Evolutionary conservation across 2,797 vertebrate species (phyloP).

Genomic region (Microctenopoma steveboyesi): DNA sequence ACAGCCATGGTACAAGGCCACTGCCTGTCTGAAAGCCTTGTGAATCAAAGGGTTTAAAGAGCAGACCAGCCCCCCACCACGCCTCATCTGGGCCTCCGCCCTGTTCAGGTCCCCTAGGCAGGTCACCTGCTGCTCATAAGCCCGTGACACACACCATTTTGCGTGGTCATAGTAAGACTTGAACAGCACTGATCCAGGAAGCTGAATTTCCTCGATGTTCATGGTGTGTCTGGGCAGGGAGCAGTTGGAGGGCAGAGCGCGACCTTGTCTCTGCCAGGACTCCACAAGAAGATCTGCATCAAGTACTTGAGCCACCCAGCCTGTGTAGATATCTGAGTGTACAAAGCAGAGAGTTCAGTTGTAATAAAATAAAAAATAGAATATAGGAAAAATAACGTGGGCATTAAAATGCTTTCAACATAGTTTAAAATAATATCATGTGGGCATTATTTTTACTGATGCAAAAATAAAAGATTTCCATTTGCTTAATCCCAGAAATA

Average conservation of each 20-base stretch:
- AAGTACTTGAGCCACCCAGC: conserved; percentile 91
- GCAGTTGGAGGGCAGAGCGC: conserved; percentile 90
- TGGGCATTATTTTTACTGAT: too few species aligned
- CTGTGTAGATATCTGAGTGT: conserved; percentile 88
- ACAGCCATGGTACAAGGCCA: conserved; percentile 83
- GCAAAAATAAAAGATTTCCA: too few species aligned
- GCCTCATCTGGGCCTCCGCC: conserved; percentile 82
- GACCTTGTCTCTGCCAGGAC: conserved; percentile 85
- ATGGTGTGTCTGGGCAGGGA: conserved; percentile 87
- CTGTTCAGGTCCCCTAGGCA: conserved; percentile 94
- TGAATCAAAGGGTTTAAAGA: conserved; percentile 85
- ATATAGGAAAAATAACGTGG: neutral
- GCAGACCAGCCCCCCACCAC: conserved; percentile 90
- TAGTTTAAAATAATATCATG: too few species aligned
- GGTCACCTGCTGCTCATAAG: conserved; percentile 79
- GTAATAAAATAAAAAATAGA: neutral
- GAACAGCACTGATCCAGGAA: conserved; percentile 78
- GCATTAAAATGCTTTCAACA: too few species aligned
- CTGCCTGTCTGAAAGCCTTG: conserved; percentile 83
- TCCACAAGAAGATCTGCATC: conserved; percentile 87
- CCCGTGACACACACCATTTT: conserved; percentile 91
- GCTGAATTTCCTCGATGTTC: conserved; percentile 84
- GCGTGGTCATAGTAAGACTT: conserved; percentile 88
- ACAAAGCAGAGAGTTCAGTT: neutral
- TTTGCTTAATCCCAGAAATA: too few species aligned